phyloP scores from a whole-genome alignment of 2,888 invertebrate genomes.

The Melinaea marsaeus region DNA sequence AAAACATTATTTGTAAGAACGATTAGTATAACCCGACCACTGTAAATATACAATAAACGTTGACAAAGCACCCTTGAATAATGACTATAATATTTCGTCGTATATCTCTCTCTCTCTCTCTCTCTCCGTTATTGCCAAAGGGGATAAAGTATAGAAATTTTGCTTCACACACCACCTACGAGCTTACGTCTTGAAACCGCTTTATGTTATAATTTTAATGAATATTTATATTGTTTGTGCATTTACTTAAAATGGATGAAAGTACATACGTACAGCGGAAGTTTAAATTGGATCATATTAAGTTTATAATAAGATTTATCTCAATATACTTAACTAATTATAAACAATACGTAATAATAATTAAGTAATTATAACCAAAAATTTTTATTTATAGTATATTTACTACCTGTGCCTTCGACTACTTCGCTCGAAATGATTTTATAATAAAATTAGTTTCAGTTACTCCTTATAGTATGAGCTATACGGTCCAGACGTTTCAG shows the following conservation, averaged over 20 bases:
- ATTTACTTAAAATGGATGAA: conserved; percentile 50
- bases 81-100: conserved; percentile 68
- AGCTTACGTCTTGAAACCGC: conserved; percentile 46
- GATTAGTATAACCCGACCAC: conserved; percentile 55
- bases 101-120: conserved; percentile 46
- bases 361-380: no score
- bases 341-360: no score
- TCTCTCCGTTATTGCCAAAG: conserved; percentile 56
- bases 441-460: no score
- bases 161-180: conserved; percentile 50
- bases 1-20: conserved; percentile 37
- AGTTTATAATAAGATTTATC: neutral
- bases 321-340: no score
- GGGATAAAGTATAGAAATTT: conserved; percentile 64
- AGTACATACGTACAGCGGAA: conserved; percentile 32
- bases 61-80: conserved; percentile 65
- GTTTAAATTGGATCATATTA: conserved; percentile 33
- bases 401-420: no score
- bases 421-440: no score
- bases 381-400: no score
- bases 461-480: no score
- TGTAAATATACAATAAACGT: conserved; percentile 64
- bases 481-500: no score
- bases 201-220: conserved; percentile 60
- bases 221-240: conserved; percentile 64